phyloP scores from a whole-genome alignment of 2,113 vertebrate species.

The Oreochromis aureus region DNA sequence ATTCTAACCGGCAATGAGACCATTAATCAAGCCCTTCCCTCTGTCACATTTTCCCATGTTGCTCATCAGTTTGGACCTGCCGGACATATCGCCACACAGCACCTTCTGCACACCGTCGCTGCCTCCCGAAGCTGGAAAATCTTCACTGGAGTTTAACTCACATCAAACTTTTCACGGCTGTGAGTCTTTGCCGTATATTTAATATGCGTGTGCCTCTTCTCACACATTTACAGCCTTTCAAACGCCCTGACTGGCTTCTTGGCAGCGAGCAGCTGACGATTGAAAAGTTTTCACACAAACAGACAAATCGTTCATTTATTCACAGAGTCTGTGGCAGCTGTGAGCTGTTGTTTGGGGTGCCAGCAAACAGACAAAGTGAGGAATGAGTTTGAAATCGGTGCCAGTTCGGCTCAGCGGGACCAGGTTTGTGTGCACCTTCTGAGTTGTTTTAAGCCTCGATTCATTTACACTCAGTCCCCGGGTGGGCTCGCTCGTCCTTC shows the following conservation, averaged over 20 bases:
- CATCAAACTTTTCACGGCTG: not conserved
- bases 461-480: not conserved
- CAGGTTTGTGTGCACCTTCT: not conserved
- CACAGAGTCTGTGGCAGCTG: not conserved
- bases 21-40: slow-evolving; percentile 13
- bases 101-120: not conserved
- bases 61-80: not conserved
- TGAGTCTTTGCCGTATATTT: not conserved
- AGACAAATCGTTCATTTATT: not conserved
- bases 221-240: not conserved
- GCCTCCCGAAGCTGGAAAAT: not conserved
- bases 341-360: not conserved
- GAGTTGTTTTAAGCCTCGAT: not conserved
- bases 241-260: not conserved
- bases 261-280: not conserved
- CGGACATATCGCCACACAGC: not conserved
- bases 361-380: slow-evolving; percentile 6
- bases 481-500: not conserved
- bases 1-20: not conserved
- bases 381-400: not conserved
- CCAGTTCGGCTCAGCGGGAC: not conserved
- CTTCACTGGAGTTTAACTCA: not conserved
- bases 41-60: not conserved
- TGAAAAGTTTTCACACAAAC: not conserved
- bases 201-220: fast-evolving